Evolutionary conservation across 2,888 invertebrate genomes (phyloP), one percentile per base, ranked within the genome.

Genomic region (Patella ulyssiponensis): DNA sequence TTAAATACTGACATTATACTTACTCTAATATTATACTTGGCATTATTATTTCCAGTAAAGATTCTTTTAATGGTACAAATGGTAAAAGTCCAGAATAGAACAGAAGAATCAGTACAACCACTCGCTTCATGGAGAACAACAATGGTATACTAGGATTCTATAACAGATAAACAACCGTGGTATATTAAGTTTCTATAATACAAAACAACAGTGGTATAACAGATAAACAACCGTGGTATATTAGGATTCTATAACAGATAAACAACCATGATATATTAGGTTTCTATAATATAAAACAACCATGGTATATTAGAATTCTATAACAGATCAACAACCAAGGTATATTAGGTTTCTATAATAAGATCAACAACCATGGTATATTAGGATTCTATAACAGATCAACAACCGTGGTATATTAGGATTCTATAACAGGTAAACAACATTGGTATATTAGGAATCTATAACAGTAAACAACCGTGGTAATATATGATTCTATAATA

Each of bases 41-140:
- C 90, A 94, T 92, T 85, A 94, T 93, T 80, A 95, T 93, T 91
- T 95, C 94, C 78, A 94, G 92, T 86, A 94, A 94, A 3, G 94
- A 93, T 90, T 95, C 94, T 86, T 93, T 93, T 53, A 95, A 86
- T 78, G 94, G 94, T 78, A 94, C 89, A 90, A 94, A 95, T 76
- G 94, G 94, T 81, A 95, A 91, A 71, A 95, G 91, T 73, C 95
- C 95, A 76, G 94, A 93, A 86, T 94, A 94, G 88, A 93, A 93
- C 44, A 93, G 90, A 75, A 94, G 74, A 69, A 94, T 84, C 69
- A 94, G 89, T 11, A 92, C 85, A 23, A 93, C 81, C 4, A 94
- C 94, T 80, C 93, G 91, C 82, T 91, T 92, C 88, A 93, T 92
- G 20, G 94, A 94, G 91, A 94, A 94, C 78, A 94, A 92, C 77